Percentiles rank a stretch among this genome's conserved stretches.
Conservation (phyloP, 2,797 vertebrate genomes). For the Urophycis tenuis region DNA sequence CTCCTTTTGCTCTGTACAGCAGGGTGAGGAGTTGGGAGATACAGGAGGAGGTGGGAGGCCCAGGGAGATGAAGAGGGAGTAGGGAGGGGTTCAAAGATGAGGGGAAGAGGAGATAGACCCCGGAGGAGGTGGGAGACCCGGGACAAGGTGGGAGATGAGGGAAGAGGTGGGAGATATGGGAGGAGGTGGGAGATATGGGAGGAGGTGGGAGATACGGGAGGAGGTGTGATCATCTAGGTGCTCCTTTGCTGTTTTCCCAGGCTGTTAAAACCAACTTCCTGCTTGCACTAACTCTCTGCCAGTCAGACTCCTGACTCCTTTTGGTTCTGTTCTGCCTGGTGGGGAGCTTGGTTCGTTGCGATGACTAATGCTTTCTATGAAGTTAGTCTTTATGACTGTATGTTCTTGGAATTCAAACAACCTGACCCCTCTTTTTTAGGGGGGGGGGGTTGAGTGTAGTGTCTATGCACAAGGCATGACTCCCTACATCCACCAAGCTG, state of each 20-base stretch:
- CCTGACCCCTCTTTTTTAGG: background rate
- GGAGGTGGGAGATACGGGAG: background rate
- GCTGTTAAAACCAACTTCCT: slow-evolving; percentile 5
- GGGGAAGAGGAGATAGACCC: background rate
- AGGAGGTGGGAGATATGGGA: background rate
- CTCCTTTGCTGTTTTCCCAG: background rate
- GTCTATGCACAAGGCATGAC: background rate
- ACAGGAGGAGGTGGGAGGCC: background rate
- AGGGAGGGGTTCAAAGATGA: too few species aligned
- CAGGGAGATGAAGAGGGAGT: background rate
- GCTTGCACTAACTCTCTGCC: background rate
- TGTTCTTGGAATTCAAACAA: background rate
- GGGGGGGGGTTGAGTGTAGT: background rate
- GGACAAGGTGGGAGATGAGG: background rate
- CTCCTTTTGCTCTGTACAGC: slow-evolving; percentile 13
- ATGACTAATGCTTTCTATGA: background rate
- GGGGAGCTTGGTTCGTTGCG: background rate
- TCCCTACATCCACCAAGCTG: background rate
- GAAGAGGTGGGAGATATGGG: background rate
- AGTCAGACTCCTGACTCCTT: background rate
- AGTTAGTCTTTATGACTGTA: background rate
- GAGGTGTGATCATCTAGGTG: background rate
- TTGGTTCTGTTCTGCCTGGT: background rate
- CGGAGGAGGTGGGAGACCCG: background rate
- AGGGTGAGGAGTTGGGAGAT: background rate